Base-by-base conservation (phyloP, 2,113 vertebrate species). In the Madoqua kirkii region DNA sequence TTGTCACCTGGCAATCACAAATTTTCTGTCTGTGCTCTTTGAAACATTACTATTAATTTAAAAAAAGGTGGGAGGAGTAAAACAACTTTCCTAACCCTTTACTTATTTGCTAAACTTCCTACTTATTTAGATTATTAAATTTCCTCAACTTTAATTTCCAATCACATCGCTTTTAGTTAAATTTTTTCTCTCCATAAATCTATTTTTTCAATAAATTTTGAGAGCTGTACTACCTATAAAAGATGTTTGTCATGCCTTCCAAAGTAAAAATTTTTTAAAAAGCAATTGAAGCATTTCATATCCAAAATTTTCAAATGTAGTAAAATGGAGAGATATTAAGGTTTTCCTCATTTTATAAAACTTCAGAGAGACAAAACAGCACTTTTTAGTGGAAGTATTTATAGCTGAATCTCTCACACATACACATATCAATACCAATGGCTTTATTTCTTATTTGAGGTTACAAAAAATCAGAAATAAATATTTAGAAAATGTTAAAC, bases 151-250 rank as follows among this genome's bases (percentile, higher is more conserved):
- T 71, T 71, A 71, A 27, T 86, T 94, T 87, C 14, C 33, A 71
- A 17, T 55, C 91, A 87, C 67, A 90, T 76, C 7, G 17, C 10
- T 88, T 71, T 81, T 43, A 87, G 4, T 71, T 92, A 19, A 94
- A 92, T 64, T 5, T 1, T 55, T 85, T 6, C 87, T 85, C 54
- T 76, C 33, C 83, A 4, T 95, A 97, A 95, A 96, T 74, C 1
- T 95, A 94, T 89, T 92, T 78, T 59, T 86, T 15, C 10, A 90
- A 74, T 82, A 71, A 9, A 95, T 96, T 96, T 97, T 86, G 16
- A 93, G 29, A 74, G 8, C 23, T 23, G 7, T 48, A 15, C 0
- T 12, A 60, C 27, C 29, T 83, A 83, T 64, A 2, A 16, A 81
- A 86, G 27, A 89, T 95, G 95, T 78, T 97, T 97, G 83, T 59